Evolutionary conservation across 2,797 vertebrate genomes (phyloP).

Genomic region (Coreius guichenoti): DNA sequence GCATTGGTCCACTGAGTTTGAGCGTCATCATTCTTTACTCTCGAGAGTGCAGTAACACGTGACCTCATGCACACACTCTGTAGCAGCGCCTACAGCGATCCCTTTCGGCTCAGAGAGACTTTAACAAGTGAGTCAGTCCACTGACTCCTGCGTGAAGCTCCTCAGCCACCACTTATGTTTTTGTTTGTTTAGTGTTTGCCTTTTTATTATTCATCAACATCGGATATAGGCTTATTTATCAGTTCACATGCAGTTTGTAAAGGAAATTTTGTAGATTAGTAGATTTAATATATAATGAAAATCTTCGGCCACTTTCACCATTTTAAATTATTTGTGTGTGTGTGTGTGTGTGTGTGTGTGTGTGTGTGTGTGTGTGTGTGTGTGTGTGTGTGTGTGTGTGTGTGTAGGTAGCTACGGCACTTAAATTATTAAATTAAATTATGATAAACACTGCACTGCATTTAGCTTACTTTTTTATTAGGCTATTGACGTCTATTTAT

Average conservation of each 20-base stretch:
- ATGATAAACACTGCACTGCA: not conserved
- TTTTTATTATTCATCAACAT: not conserved
- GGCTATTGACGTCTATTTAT: not conserved
- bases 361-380: too few relatives aligned
- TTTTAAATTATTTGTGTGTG: not conserved
- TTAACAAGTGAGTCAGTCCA: slow-evolving; percentile 66
- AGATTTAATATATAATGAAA: not conserved
- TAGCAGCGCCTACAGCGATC: slow-evolving; percentile 86
- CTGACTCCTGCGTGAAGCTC: not conserved
- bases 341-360: not conserved
- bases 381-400: not conserved
- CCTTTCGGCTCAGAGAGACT: slow-evolving; percentile 81
- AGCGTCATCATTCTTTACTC: slow-evolving; percentile 75
- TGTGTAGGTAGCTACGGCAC: too few relatives aligned
- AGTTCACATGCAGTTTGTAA: not conserved
- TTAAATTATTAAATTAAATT: not conserved
- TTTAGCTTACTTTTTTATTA: not conserved
- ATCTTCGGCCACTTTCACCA: too few relatives aligned
- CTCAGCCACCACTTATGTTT: not conserved
- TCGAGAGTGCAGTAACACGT: slow-evolving; percentile 69
- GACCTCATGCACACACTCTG: slow-evolving; percentile 75
- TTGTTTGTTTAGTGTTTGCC: not conserved
- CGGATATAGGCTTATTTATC: not conserved
- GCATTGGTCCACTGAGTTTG: slow-evolving; percentile 69
- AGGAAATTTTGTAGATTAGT: not conserved